Base-by-base conservation (phyloP, 1,140 invertebrate genomes). In the Hypothenemus hampei region DNA sequence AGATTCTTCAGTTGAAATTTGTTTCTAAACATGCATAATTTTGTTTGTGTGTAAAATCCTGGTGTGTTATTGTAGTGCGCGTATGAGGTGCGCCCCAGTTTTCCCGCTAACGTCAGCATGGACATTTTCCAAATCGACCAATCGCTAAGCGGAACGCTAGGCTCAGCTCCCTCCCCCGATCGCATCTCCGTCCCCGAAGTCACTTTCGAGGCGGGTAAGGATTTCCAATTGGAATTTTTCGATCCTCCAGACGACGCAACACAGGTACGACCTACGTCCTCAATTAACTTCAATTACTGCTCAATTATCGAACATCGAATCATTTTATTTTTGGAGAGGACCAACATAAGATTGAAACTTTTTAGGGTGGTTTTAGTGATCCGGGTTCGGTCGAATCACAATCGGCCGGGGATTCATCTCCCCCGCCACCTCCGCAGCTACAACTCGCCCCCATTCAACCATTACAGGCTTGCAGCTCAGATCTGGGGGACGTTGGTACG, bases 181-280 rank as follows among this genome's bases (percentile, higher is more conserved):
- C 81, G 78, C 64, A 75, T 79, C 47, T 77, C 80, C n/a, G n/a
- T n/a, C 57, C 78, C 82, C 53, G 81, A 83, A 71, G 82, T 85
- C 61, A 50, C 46, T 60, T 76, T 79, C 58, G 86, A 86, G 68
- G 83, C 83, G 62, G 82, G 82, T 69, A 80, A 81, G 45, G 85
- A 86, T 68, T 87, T 87, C 69, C 86, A 86, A 74, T 74, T 87
- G 64, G 81, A 83, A 73, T 87, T 87, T 74, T 87, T 87, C 73
- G 84, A 87, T 72, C 76, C 22, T 78, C 81, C 23, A 66, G 81
- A 81, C 65, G 78, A 78, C 62, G 82, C 76, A 61, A 79, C 53
- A 6, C 53, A 56, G 53, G 53, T 56, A 48, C 35, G n/a, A n/a
- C n/a, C n/a, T n/a, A n/a, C n/a, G n/a, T n/a, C n/a, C n/a, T n/a